These are phyloP conservation scores for Gymnoscelis rufifasciata DNA, from an alignment of 2,888 invertebrate species.

Conservation along the genomic window DNA sequence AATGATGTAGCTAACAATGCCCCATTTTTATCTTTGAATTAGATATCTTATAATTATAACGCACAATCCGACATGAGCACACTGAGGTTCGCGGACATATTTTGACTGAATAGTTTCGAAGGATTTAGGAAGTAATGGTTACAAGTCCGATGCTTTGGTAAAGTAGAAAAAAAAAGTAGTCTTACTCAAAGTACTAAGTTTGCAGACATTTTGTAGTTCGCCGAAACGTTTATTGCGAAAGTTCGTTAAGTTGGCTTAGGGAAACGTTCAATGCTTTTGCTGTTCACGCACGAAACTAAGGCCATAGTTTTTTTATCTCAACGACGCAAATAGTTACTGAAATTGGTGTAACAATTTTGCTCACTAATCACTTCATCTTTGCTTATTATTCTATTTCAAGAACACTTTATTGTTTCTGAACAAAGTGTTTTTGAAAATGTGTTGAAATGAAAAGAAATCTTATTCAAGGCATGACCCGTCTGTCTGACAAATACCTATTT, in stretches of 20 bases:
- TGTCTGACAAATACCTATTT: too few relatives aligned
- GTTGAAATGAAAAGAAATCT: too few relatives aligned
- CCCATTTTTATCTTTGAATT: too few relatives aligned
- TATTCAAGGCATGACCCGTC: too few relatives aligned
- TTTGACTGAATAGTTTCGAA: neutral
- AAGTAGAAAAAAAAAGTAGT: neutral
- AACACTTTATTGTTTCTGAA: too few relatives aligned
- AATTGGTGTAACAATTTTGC: neutral
- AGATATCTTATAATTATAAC: too few relatives aligned
- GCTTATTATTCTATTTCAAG: too few relatives aligned
- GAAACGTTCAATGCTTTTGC: conserved; percentile 2
- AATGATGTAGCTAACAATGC: too few relatives aligned
- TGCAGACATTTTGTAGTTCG: conserved; percentile 6
- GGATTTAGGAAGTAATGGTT: conserved; percentile 1
- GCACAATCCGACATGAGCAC: neutral
- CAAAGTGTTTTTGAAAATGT: too few relatives aligned
- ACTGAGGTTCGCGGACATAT: too few relatives aligned
- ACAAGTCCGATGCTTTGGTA: too few relatives aligned
- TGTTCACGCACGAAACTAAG: neutral
- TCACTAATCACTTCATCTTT: too few relatives aligned
- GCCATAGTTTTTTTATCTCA: conserved; percentile 5
- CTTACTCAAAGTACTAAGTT: conserved; percentile 8
- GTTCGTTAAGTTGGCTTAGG: conserved; percentile 11
- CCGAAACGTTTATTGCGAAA: conserved; percentile 16
- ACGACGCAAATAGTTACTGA: neutral